Evolutionary conservation across 2,797 vertebrate species (phyloP), one percentile per base, ranked within the genome.

Genomic region (Enoplosus armatus): DNA sequence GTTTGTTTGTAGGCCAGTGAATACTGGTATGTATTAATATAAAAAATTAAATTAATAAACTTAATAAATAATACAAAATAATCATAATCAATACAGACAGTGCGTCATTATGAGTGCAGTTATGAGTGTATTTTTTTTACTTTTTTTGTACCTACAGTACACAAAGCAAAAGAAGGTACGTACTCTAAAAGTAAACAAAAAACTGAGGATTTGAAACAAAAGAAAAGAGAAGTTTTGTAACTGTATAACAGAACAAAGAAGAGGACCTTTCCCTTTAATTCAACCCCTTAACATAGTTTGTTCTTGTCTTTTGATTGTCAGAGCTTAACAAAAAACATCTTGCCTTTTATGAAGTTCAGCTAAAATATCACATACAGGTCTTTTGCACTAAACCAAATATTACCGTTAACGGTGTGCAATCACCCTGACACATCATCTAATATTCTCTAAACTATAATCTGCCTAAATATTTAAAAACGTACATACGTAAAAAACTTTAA

Each of bases 31-130:
- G 35, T 5, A 33, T 58, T 48, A 2, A 48, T 29, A 62, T 43
- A 82, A 55, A 66, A n/a, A n/a, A n/a, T n/a, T 66, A 48, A 22
- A 24, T 29, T 20, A 15, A n/a, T n/a, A n/a, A n/a, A 72, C 2
- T n/a, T 24, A 22, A 50, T 48, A 47, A 45, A 69, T 59, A 55
- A 50, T 24, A 50, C 35, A 9, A 54, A 45, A 33, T 27, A 12
- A 60, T 31, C n/a, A 39, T 29, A 9, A 43, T n/a, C n/a, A 48
- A 31, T 16, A 0, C 3, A 43, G 11, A 48, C 2, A 18, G 22
- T 27, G n/a, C n/a, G 35, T 47, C 3, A 56, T 10, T 4, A 20
- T 64, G 43, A 50, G 16, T 43, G 33, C 29, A 37, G 4, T 5
- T 75, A 12, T 1, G n/a, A n/a, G n/a, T n/a, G n/a, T n/a, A 3